Conservation (phyloP, 2,888 invertebrate species). For the Troides oblongomaculatus region DNA sequence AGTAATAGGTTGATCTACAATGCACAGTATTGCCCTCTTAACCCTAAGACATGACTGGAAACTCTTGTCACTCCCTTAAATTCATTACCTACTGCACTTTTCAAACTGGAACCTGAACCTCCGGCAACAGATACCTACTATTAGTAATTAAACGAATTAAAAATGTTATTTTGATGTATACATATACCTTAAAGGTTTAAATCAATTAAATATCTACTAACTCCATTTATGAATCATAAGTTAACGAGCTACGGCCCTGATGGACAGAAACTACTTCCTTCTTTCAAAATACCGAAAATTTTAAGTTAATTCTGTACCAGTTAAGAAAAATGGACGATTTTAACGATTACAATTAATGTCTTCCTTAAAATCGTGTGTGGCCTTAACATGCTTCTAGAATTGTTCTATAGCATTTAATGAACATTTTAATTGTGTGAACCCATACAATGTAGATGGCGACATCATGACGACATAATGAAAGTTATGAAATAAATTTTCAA, state of each 20-base stretch:
- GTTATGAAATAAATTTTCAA: neutral
- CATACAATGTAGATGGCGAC: neutral
- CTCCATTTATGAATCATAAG: neutral
- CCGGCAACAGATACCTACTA: too few species aligned
- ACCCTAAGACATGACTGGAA: too few species aligned
- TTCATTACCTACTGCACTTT: too few species aligned
- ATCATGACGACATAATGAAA: neutral
- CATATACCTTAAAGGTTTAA: neutral
- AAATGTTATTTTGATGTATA: too few species aligned
- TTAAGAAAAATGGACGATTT: neutral
- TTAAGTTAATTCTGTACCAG: too few species aligned
- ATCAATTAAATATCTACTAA: neutral
- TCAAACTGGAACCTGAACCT: too few species aligned
- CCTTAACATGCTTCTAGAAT: neutral
- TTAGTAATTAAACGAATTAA: too few species aligned
- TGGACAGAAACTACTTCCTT: neutral
- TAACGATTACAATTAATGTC: neutral
- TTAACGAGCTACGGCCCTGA: neutral
- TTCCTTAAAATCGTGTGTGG: neutral
- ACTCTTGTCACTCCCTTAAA: too few species aligned
- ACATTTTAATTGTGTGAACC: neutral
- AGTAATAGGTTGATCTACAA: too few species aligned
- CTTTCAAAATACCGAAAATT: too few species aligned
- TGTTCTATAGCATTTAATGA: neutral
- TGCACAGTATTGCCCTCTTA: too few species aligned